These are phyloP conservation scores for Acanthurus leucopareius DNA, from an alignment of 2,797 vertebrate genomes.

Conservation along the genomic window DNA sequence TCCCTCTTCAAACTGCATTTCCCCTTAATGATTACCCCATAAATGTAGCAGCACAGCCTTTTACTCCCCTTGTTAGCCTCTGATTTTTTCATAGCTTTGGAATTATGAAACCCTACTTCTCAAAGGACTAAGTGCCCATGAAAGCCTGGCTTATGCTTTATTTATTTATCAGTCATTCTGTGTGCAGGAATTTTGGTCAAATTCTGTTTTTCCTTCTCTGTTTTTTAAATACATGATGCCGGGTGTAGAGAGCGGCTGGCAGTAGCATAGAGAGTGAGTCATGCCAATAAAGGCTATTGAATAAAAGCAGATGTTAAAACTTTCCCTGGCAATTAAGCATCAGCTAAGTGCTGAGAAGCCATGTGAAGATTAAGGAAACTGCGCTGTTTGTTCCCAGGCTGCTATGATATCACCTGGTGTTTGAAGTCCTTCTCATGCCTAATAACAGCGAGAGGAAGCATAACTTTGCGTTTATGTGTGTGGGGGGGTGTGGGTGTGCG, in stretches of 20 bases:
- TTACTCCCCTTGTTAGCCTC: constrained; percentile 53
- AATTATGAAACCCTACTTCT: constrained; percentile 57
- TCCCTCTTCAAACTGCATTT: constrained; percentile 62
- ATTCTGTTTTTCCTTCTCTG: constrained; percentile 40
- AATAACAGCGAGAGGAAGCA: constrained; percentile 64
- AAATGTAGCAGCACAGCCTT: constrained; percentile 63
- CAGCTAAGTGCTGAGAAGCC: constrained; percentile 67
- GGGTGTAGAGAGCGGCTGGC: constrained; percentile 74
- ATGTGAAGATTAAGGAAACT: constrained; percentile 75
- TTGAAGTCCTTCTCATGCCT: constrained; percentile 68
- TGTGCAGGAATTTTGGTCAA: constrained; percentile 55
- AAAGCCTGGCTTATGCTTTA: constrained; percentile 54
- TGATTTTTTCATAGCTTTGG: constrained; percentile 57
- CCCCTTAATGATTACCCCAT: constrained; percentile 67
- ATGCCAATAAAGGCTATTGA: constrained; percentile 81
- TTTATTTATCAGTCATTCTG: constrained; percentile 62
- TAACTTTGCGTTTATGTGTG: constrained; percentile 38
- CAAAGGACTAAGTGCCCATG: constrained; percentile 53
- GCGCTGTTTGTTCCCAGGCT: constrained; percentile 68
- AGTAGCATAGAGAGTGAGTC: constrained; percentile 78
- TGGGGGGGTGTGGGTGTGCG: no score
- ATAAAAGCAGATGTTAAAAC: constrained; percentile 84
- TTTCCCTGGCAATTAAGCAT: constrained; percentile 77
- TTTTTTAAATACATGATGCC: constrained; percentile 45
- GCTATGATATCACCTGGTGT: constrained; percentile 82